Conservation (phyloP, 1,140 invertebrate genomes). For the Drosophila subobscura region DNA sequence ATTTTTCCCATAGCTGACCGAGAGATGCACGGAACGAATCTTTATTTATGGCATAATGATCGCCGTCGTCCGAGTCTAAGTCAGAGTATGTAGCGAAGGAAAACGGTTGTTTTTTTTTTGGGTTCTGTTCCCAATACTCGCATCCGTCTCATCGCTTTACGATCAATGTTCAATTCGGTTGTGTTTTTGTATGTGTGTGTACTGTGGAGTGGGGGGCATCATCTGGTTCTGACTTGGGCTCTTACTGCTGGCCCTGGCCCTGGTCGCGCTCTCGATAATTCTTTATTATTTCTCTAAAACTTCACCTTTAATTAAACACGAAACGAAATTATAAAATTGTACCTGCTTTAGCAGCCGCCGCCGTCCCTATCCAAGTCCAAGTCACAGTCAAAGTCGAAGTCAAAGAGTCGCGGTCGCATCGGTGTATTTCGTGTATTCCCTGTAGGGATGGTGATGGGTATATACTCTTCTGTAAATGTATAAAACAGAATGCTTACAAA, state of each 20-base stretch:
- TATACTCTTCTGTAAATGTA: not conserved
- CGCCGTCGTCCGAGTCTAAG: slow-evolving; percentile 48
- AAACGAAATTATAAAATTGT: slow-evolving; percentile 83
- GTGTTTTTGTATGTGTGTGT: slow-evolving; percentile 34
- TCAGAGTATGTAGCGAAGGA: slow-evolving; percentile 29
- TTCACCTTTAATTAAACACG: slow-evolving; percentile 82
- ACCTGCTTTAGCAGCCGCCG: slow-evolving; percentile 73
- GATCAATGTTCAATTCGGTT: slow-evolving; percentile 62
- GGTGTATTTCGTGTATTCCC: slow-evolving; percentile 13
- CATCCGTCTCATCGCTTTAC: slow-evolving; percentile 68
- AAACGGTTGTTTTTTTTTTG: slow-evolving; percentile 26
- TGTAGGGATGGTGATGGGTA: not conserved
- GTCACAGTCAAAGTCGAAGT: slow-evolving; percentile 29
- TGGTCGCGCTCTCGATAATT: slow-evolving; percentile 65
- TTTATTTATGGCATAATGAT: slow-evolving; percentile 83
- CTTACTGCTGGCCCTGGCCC: not conserved
- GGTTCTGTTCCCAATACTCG: slow-evolving; percentile 20
- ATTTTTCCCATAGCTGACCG: slow-evolving; percentile 65
- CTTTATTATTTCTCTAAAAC: slow-evolving; percentile 83
- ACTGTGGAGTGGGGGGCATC: slow-evolving; percentile 35
- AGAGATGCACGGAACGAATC: slow-evolving; percentile 72
- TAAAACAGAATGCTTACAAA: too few species aligned
- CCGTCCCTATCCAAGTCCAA: slow-evolving; percentile 26
- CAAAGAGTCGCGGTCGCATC: slow-evolving; percentile 40
- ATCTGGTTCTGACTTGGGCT: slow-evolving; percentile 41